Percentiles rank a stretch among this genome's conserved stretches.
These are phyloP conservation scores for Chrysolina oricalcia DNA, from an alignment of 2,888 invertebrate genomes.

Conservation along the genomic window DNA sequence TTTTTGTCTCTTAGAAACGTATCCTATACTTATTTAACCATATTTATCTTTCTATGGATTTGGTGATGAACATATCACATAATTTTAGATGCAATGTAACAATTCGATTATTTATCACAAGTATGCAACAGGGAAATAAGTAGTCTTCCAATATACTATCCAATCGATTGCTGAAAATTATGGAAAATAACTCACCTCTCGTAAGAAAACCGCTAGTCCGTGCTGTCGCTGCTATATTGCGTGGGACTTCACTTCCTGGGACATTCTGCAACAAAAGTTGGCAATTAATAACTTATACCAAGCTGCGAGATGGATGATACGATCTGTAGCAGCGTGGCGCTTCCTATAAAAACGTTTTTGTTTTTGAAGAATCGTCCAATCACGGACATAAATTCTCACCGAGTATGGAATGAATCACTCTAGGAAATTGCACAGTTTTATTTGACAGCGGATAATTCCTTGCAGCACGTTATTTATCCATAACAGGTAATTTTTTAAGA, in stretches of 20 bases:
- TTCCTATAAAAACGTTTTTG: constrained; percentile 37
- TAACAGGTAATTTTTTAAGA: background rate
- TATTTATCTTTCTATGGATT: too few species aligned
- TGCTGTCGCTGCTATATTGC: background rate
- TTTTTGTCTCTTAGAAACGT: too few species aligned
- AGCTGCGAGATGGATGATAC: constrained; percentile 51
- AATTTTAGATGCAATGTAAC: too few species aligned
- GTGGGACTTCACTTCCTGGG: background rate
- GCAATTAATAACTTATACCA: constrained; percentile 49
- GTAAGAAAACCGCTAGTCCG: too few species aligned
- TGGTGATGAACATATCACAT: too few species aligned
- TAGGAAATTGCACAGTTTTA: background rate
- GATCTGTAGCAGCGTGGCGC: constrained; percentile 41
- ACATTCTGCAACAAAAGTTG: constrained; percentile 73
- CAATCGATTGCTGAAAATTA: too few species aligned
- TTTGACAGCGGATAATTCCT: background rate
- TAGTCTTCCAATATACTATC: too few species aligned
- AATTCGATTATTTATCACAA: too few species aligned
- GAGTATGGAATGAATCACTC: constrained; percentile 2
- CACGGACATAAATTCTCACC: constrained; percentile 8
- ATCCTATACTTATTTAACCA: too few species aligned
- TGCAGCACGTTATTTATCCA: background rate
- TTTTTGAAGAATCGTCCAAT: constrained; percentile 11
- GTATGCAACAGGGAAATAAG: too few species aligned
- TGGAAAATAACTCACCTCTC: background rate